Evolutionary conservation across 2,797 vertebrate species (phyloP), one percentile per base, ranked within the genome.

Genomic region (Spea hammondii): DNA sequence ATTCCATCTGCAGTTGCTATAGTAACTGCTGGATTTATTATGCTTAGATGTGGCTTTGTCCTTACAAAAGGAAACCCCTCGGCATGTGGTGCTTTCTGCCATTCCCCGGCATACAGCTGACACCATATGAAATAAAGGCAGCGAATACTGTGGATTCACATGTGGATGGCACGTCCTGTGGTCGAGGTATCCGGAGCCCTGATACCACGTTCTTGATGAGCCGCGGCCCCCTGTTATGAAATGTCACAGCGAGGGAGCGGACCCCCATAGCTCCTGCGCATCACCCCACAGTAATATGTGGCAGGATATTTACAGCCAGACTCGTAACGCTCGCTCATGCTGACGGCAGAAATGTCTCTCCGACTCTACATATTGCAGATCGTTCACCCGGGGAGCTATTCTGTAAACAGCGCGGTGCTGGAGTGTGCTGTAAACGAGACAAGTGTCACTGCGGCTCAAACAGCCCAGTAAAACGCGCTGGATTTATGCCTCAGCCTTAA

Each of bases 401-500:
- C 64, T 47, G 48, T 69, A 79, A 79, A 79, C 59, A 70, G 51
- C 60, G 68, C 59, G 65, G 60, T 44, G 72, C 47, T 69, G 60
- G 6, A 11, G 47, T 48, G 45, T 49, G 7, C 46, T 1, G 13
- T 67, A 54, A 55, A 32, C 51, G 66, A 53, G 46, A 59, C 17
- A 17, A 79, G 44, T 79, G 72, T 70, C 66, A 64, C 14, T 17
- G 49, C 65, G 9, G 11, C 55, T 74, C 47, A n/a, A 6, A 67
- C 46, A 47, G 10, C 48, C 8, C 65, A 10, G 32, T 46, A 70
- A 69, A 69, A 79, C 65, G 10, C 48, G 64, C 5, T 9, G 69
- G 78, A 79, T 79, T 79, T 79, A 79, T 79, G 65, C 53, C 47
- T 14, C 5, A 4, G 45, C 71, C 17, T 13, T 69, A 68, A 69